Base-by-base conservation (phyloP, 1,140 invertebrate species). In the Drosophila pseudoananassae region DNA sequence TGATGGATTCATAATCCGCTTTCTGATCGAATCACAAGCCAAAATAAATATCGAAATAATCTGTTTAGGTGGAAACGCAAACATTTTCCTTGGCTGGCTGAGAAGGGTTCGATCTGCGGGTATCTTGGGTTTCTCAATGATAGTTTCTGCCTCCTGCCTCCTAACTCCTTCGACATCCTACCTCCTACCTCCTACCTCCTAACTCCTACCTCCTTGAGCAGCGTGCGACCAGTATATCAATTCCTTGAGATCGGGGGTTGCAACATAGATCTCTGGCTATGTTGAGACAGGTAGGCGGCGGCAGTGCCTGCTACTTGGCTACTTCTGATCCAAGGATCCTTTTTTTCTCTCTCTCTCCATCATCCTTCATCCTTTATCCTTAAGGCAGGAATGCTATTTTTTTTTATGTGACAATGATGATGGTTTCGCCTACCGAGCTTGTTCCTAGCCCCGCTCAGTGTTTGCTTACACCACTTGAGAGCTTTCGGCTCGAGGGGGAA, bases 391-490 rank as follows among this genome's bases (percentile, higher is more conserved):
- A 20, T 0, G 2, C 2, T 20, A 20, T 20, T 20, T 20, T 20
- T 20, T 69, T 69, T 69, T 69, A 71, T 84, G 80, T 72, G 80
- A 84, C 80, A 83, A 83, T 84, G 80, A 76, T 81, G 60, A 81
- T 81, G 59, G 58, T 49, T 58, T 55, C 53, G 50, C 52, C 70
- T 74, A 51, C 49, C 55, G 46, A 17, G 36, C 36, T 51, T 49
- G 36, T 58, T 55, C 50, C 50, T 47, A 52, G 46, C 29, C 43
- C 33, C 59, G 66, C 74, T 52, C 59, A 66, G 75, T 85, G 78
- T 88, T 88, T 87, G 51, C 83, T 88, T 87, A 88, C 83, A 88
- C 78, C 82, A 87, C 82, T 85, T 85, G 81, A 85, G 82, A 20
- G 20, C 2, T 20, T 20, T 20, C 81, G 73, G 72, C 65, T 72